Percentiles rank a stretch among this genome's conserved stretches.
Conservation (phyloP, 1,140 invertebrate species). For the Philopotamus ludificatus region DNA sequence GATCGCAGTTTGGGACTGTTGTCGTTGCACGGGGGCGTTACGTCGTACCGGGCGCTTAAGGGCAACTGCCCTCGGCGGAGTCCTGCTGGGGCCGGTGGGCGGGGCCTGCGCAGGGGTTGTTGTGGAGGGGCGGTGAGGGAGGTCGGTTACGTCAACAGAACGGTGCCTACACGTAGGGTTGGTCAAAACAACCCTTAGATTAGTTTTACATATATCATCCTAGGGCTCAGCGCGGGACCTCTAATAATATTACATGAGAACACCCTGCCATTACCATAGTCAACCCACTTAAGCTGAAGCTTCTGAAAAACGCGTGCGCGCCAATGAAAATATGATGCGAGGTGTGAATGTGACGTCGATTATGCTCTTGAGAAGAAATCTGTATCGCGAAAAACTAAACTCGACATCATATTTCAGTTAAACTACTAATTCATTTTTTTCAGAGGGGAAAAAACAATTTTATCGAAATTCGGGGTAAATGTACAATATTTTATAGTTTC, state of each 20-base stretch:
- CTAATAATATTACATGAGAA: neutral
- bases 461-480: too few relatives aligned
- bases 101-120: conserved; percentile 25
- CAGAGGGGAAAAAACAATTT: too few relatives aligned
- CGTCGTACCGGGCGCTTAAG: neutral
- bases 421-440: neutral
- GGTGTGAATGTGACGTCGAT: neutral
- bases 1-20: too few relatives aligned
- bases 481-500: too few relatives aligned
- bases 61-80: neutral
- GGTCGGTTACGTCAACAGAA: neutral
- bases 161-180: neutral
- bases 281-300: too few relatives aligned
- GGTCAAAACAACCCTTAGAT: neutral
- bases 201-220: conserved; percentile 8
- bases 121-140: neutral
- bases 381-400: too few relatives aligned
- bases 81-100: conserved; percentile 15
- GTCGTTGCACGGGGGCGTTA: too few relatives aligned
- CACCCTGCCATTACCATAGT: too few relatives aligned
- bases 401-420: neutral
- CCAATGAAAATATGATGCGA: neutral
- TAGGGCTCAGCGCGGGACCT: neutral
- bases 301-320: neutral
- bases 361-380: neutral